Evolutionary conservation across 2,888 invertebrate genomes (phyloP).

Genomic region (Dichetophora obliterata): DNA sequence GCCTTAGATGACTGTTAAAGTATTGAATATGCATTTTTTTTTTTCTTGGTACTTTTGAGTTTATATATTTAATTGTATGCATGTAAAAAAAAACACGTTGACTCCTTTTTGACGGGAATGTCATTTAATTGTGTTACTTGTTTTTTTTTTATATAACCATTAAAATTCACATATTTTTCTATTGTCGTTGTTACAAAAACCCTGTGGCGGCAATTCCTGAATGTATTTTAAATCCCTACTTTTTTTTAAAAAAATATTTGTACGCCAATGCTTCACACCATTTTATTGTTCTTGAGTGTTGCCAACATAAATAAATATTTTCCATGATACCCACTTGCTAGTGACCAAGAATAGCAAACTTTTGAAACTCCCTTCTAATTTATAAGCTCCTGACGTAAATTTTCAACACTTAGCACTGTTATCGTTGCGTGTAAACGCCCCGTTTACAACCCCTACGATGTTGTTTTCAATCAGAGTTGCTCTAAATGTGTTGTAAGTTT

Average conservation of each 20-base stretch:
- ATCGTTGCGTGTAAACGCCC: not conserved
- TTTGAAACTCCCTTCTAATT: not conserved
- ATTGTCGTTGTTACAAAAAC: not conserved
- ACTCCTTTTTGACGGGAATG: not conserved
- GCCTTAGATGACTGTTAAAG: slow-evolving; percentile 10
- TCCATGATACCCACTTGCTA: slow-evolving; percentile 62
- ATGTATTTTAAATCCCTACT: slow-evolving; percentile 41
- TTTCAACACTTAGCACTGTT: not conserved
- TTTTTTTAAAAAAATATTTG: not conserved
- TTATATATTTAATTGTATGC: not conserved
- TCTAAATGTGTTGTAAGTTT: not conserved
- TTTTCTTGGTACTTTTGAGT: not conserved
- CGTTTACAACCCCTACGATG: slow-evolving; percentile 6
- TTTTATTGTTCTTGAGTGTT: not conserved
- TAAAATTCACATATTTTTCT: no score
- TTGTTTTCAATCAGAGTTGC: not conserved
- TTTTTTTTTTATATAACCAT: not conserved
- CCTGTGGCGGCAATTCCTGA: slow-evolving; percentile 1
- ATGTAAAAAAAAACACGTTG: not conserved
- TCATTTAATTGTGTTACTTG: not conserved
- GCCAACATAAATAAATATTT: slow-evolving; percentile 22
- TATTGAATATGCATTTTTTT: not conserved
- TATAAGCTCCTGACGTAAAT: not conserved
- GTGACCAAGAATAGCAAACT: slow-evolving; percentile 47
- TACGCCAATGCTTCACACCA: not conserved